These are phyloP conservation scores for Herpailurus yagouaroundi DNA, from an alignment of 2,113 vertebrate species.

Conservation along the genomic window DNA sequence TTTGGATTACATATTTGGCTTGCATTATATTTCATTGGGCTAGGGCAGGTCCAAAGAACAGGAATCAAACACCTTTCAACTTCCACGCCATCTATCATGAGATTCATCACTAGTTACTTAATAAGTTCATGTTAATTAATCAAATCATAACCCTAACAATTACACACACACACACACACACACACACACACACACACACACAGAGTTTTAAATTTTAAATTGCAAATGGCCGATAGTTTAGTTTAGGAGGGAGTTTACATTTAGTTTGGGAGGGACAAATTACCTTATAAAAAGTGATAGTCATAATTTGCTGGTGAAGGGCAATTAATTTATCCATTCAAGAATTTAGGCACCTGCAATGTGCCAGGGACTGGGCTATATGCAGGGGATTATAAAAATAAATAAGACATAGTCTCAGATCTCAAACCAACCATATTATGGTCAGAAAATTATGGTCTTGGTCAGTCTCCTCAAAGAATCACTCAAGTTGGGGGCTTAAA, in stretches of 20 bases:
- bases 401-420: background rate
- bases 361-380: background rate
- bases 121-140: background rate
- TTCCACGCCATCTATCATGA: background rate
- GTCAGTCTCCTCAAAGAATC: background rate
- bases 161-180: background rate
- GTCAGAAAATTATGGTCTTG: conserved; percentile 39
- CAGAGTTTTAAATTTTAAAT: background rate
- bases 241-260: background rate
- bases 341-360: background rate
- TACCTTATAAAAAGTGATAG: background rate
- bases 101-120: background rate
- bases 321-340: background rate
- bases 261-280: background rate
- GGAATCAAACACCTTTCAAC: background rate
- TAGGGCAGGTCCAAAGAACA: background rate
- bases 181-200: background rate
- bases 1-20: background rate
- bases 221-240: background rate
- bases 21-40: background rate
- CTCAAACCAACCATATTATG: background rate
- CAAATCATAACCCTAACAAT: background rate
- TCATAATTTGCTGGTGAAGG: conserved; percentile 20
- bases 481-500: conserved; percentile 25
- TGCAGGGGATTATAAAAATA: background rate